A percentile compares a stretch with the other conserved stretches of the same genome.
phyloP scores from a whole-genome alignment of 2,113 vertebrate species.

The Taxidea taxus region DNA sequence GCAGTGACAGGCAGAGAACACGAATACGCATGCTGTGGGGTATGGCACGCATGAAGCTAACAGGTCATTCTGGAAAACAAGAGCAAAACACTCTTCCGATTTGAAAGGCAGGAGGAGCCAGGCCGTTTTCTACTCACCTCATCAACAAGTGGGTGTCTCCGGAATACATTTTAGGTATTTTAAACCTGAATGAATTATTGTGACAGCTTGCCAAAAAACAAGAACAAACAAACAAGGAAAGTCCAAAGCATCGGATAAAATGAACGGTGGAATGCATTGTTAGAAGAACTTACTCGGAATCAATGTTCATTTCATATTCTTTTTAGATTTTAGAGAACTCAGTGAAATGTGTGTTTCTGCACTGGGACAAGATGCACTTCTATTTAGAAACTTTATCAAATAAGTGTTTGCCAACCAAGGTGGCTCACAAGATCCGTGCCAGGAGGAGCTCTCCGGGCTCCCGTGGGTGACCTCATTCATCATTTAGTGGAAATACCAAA shows the following conservation, averaged over 20 bases:
- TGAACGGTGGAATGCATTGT: constrained; percentile 46
- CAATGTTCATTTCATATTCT: constrained; percentile 59
- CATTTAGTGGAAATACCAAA: constrained; percentile 54
- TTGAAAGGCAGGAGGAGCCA: constrained; percentile 26
- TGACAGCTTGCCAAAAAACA: constrained; percentile 62
- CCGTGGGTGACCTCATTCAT: constrained; percentile 60
- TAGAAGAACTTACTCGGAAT: constrained; percentile 59
- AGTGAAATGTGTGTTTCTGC: constrained; percentile 26
- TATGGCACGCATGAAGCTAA: neutral
- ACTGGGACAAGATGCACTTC: constrained; percentile 44
- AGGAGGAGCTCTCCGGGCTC: constrained; percentile 21
- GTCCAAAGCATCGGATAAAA: neutral
- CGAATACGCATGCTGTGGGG: constrained; percentile 41
- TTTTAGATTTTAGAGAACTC: constrained; percentile 33
- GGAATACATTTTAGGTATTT: constrained; percentile 66
- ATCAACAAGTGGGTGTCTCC: constrained; percentile 71
- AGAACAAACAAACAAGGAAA: constrained; percentile 16
- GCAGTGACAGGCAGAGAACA: constrained; percentile 54
- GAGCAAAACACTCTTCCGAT: neutral
- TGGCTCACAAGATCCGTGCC: neutral
- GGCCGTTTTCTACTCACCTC: constrained; percentile 66
- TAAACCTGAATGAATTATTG: constrained; percentile 69
- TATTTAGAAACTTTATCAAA: constrained; percentile 70
- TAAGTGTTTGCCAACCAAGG: constrained; percentile 43
- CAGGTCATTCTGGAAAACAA: constrained; percentile 57